A percentile compares a stretch with the other conserved stretches of the same genome.
These are phyloP conservation scores for Dreissena rostriformis DNA, from an alignment of 1,140 invertebrate genomes.

Conservation along the genomic window DNA sequence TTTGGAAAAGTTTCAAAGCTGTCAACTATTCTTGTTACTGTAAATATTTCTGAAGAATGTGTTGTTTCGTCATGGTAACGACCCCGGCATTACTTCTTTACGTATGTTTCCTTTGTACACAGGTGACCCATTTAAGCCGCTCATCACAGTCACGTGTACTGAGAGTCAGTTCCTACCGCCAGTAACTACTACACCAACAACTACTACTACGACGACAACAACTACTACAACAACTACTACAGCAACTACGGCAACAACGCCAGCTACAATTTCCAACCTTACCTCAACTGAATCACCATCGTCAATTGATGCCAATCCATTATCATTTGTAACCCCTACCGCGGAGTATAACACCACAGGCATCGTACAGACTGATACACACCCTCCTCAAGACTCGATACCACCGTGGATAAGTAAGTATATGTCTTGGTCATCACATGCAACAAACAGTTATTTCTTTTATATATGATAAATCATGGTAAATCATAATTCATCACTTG, in stretches of 20 bases:
- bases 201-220: background rate
- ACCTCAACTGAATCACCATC: background rate
- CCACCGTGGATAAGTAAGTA: too few relatives aligned
- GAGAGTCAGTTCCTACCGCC: conserved; percentile 10
- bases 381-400: too few relatives aligned
- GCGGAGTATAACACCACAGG: background rate
- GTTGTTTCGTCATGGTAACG: background rate
- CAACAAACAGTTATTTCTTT: too few relatives aligned
- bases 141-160: conserved; percentile 14
- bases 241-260: background rate
- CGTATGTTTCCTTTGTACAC: background rate
- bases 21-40: too few relatives aligned
- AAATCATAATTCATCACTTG: too few relatives aligned
- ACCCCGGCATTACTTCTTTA: background rate
- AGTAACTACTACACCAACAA: conserved; percentile 6
- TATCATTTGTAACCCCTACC: background rate
- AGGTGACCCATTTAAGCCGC: background rate
- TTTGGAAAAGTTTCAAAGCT: too few relatives aligned
- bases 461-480: too few relatives aligned
- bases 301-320: background rate
- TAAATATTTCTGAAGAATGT: too few relatives aligned
- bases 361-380: background rate
- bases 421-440: too few relatives aligned
- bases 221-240: conserved; percentile 4
- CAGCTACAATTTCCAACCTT: background rate